Base-by-base conservation (phyloP, 2,113 vertebrate genomes). In the Labeo catla region DNA sequence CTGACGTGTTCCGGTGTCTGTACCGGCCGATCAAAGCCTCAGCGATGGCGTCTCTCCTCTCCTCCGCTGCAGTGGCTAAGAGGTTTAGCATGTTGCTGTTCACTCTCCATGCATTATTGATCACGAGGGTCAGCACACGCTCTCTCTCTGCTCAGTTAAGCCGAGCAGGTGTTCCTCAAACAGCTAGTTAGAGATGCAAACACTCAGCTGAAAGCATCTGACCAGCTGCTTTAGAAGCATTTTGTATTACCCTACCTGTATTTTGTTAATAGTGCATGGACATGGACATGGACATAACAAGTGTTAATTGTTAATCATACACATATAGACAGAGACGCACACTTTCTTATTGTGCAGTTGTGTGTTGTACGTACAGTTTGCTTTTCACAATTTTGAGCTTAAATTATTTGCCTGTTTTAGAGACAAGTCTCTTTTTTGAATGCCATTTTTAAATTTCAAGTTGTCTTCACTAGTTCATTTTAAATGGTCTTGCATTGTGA, bases 81-180 rank as follows among this genome's bases (percentile, higher is more conserved):
- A 95, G 94, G 93, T 93, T 94, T 94, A 93, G 93, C 93, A 94
- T 94, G 94, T 95, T 92, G 91, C 93, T 93, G 93, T 95, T 94
- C 93, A 91, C 93, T 92, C 89, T 87, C 92, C 93, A 94, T 95
- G 92, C 93, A 95, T 95, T 93, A 95, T 95, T 94, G 92, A 95
- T 95, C 85, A 77, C 81, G 88, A 90, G 91, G 91, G 90, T 86
- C 91, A 91, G 87, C 89, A 89, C 91, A 90, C 94, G 93, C 91
- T 91, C 89, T 47, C 93, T 92, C 93, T 92, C 92, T 93, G 94
- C 93, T 94, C 94, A 93, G 93, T 95, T 95, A 94, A 94, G 93
- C 91, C 92, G 91, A 93, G 92, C 93, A 94, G 91, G 93, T 94
- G 92, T 92, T 93, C 91, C 93, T 91, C 91, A 87, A 92, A 91